Conservation (phyloP, 2,113 vertebrate species). For the Numenius arquata region DNA sequence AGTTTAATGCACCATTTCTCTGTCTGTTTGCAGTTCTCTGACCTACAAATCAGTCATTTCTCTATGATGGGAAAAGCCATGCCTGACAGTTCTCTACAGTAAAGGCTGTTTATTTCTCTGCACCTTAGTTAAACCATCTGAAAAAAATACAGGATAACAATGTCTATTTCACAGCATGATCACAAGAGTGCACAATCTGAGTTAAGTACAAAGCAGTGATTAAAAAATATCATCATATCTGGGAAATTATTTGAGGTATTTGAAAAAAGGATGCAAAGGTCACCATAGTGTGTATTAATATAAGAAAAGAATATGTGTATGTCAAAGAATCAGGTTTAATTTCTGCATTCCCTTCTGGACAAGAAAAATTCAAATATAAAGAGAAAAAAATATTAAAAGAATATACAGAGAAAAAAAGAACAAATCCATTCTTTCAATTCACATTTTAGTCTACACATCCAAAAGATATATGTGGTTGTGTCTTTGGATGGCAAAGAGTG, state of each 20-base stretch:
- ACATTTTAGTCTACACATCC: background rate
- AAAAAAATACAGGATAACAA: background rate
- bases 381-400: background rate
- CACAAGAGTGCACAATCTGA: background rate
- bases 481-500: background rate
- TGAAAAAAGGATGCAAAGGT: background rate
- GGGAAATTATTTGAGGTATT: background rate
- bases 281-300: background rate
- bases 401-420: background rate
- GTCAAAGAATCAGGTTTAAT: background rate
- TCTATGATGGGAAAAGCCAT: background rate
- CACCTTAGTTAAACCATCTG: background rate
- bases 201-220: background rate
- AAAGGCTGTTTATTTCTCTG: background rate
- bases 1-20: background rate
- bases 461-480: background rate
- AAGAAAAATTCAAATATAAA: background rate
- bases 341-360: background rate
- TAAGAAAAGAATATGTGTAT: background rate
- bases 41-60: background rate
- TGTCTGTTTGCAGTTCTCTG: background rate
- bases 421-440: background rate
- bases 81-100: background rate
- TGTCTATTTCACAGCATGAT: background rate
- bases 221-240: background rate